These are phyloP conservation scores for Enteromius paludinosus DNA, from an alignment of 2,797 vertebrate genomes.

Conservation along the genomic window DNA sequence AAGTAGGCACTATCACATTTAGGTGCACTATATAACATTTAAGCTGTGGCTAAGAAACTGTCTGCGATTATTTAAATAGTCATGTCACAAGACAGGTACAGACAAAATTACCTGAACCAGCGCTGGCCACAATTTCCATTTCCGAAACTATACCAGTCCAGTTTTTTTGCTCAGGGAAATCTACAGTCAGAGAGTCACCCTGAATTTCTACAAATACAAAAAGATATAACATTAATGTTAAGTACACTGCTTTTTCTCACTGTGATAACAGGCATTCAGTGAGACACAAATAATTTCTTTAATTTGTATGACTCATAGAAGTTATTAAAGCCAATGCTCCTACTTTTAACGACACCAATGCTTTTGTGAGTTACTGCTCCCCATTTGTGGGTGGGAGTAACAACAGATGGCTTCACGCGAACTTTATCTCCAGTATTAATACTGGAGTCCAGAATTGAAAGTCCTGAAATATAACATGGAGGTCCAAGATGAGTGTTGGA, in stretches of 20 bases:
- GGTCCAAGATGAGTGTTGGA: neutral
- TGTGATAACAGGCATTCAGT: too few relatives aligned
- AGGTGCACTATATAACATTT: too few relatives aligned
- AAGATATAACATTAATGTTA: too few relatives aligned
- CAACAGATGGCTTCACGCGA: slow-evolving; percentile 44
- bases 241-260: too few relatives aligned
- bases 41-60: neutral
- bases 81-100: neutral
- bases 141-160: slow-evolving; percentile 6
- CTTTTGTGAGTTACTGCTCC: slow-evolving; percentile 43
- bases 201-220: too few relatives aligned
- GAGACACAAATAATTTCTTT: too few relatives aligned
- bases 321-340: too few relatives aligned
- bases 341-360: slow-evolving; percentile 43
- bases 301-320: too few relatives aligned
- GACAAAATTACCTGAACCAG: slow-evolving; percentile 23
- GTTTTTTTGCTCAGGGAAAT: too few relatives aligned
- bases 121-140: slow-evolving; percentile 32
- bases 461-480: slow-evolving; percentile 24
- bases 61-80: neutral
- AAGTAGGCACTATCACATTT: neutral
- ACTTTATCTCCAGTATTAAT: slow-evolving; percentile 43
- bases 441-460: neutral
- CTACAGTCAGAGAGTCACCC: too few relatives aligned
- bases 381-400: slow-evolving; percentile 47